Percentiles rank a stretch among this genome's conserved stretches.
These are phyloP conservation scores for Luidia sarsii DNA, from an alignment of 53 echinoderm and acorn worm genomes.

Conservation along the genomic window DNA sequence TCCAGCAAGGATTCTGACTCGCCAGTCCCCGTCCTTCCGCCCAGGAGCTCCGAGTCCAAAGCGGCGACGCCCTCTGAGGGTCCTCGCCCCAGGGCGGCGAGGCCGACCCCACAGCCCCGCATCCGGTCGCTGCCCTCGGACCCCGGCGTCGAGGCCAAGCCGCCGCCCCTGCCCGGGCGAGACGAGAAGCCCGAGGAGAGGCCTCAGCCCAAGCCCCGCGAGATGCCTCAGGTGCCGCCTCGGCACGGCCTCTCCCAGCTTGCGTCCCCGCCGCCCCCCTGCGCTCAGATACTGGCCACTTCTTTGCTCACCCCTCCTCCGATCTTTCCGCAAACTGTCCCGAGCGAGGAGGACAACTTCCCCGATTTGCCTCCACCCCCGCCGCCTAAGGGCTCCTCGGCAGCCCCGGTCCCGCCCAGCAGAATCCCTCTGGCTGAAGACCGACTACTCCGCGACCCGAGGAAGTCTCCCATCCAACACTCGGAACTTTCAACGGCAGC, in stretches of 20 bases:
- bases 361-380: constrained; percentile 44
- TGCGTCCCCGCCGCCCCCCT: not conserved
- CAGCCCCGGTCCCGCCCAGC: not conserved
- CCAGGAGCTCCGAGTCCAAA: not conserved
- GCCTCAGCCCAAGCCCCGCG: constrained; percentile 31
- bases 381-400: constrained; percentile 19
- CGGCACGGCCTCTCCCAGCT: constrained; percentile 1
- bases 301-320: constrained; percentile 3
- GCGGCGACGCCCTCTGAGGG: not conserved
- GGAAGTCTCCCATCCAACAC: not conserved
- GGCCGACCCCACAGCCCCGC: constrained; percentile 33
- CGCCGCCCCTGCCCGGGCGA: constrained; percentile 52
- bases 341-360: not conserved
- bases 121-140: constrained; percentile 25
- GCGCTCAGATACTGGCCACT: too few species aligned
- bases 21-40: constrained; percentile 18
- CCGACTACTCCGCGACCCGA: not conserved
- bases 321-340: not conserved
- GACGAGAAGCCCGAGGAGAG: constrained; percentile 10
- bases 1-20: not conserved
- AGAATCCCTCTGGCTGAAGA: constrained; percentile 3
- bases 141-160: not conserved
- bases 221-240: constrained; percentile 25
- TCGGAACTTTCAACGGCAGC: not conserved
- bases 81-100: not conserved